These are phyloP conservation scores for Sceloporus undulatus DNA, from an alignment of 2,113 vertebrate species.

Conservation along the genomic window DNA sequence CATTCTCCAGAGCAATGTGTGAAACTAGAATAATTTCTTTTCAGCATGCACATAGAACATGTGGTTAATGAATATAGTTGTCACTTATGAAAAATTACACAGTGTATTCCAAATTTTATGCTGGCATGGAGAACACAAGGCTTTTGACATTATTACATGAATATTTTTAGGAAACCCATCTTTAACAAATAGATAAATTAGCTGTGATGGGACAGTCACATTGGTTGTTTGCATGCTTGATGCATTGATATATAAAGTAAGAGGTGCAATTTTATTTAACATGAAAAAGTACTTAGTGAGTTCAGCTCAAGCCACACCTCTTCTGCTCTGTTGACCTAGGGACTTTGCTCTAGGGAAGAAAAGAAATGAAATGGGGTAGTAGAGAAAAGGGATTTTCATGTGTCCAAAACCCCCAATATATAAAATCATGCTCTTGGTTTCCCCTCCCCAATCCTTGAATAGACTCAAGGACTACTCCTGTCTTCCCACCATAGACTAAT, in stretches of 20 bases:
- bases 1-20: neutral
- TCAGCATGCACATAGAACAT: neutral
- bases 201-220: neutral
- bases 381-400: too few species aligned
- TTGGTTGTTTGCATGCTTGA: neutral
- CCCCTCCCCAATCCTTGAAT: too few species aligned
- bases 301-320: too few species aligned
- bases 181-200: neutral
- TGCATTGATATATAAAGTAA: neutral
- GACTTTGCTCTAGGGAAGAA: too few species aligned
- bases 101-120: conserved; percentile 14
- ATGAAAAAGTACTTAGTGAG: too few species aligned
- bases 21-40: neutral
- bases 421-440: too few species aligned
- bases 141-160: neutral
- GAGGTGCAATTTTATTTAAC: neutral
- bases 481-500: too few species aligned
- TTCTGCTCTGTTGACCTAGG: too few species aligned
- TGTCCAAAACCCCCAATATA: too few species aligned
- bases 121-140: neutral
- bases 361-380: too few species aligned
- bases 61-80: neutral
- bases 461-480: too few species aligned
- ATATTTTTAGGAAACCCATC: neutral
- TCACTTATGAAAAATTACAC: accelerated